These are phyloP conservation scores for Diaphora mendica DNA, from an alignment of 2,888 invertebrate species.

Conservation along the genomic window DNA sequence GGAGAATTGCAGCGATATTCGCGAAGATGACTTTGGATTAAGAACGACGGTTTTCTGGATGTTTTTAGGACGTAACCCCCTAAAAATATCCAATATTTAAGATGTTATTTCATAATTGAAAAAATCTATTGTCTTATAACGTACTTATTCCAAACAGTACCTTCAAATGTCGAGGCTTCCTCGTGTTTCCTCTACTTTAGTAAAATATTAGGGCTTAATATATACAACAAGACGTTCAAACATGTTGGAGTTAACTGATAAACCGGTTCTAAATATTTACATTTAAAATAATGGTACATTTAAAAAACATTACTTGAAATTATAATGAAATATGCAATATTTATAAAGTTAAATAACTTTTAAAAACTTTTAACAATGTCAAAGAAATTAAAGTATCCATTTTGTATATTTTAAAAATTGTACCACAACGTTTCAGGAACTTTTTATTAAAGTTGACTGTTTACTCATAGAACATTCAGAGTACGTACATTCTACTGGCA, in stretches of 20 bases:
- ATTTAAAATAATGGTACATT: conserved; percentile 40
- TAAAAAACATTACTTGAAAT: conserved; percentile 41
- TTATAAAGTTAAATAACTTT: conserved; percentile 19
- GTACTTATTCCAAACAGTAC: conserved; percentile 48
- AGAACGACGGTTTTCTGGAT: conserved; percentile 35
- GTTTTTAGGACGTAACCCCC: conserved; percentile 21
- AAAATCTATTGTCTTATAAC: background rate
- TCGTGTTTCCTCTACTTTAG: conserved; percentile 42
- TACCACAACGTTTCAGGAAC: conserved; percentile 78
- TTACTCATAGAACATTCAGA: conserved; percentile 50
- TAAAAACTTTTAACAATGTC: conserved; percentile 48
- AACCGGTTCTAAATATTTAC: conserved; percentile 42
- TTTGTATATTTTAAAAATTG: conserved; percentile 62
- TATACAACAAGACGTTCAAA: conserved; percentile 41
- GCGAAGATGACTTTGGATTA: conserved; percentile 48
- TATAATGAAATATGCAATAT: conserved; percentile 33
- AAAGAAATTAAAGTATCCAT: conserved; percentile 41
- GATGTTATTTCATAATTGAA: background rate
- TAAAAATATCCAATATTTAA: background rate
- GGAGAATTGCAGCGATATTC: conserved; percentile 39
- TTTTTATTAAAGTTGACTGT: conserved; percentile 54
- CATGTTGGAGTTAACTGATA: conserved; percentile 42
- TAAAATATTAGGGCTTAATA: conserved; percentile 39
- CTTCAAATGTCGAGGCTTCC: conserved; percentile 52
- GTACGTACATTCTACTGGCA: conserved; percentile 45